A percentile compares a stretch with the other conserved stretches of the same genome.
phyloP scores from a whole-genome alignment of 2,888 invertebrate species.

The Glomeris marginata region DNA sequence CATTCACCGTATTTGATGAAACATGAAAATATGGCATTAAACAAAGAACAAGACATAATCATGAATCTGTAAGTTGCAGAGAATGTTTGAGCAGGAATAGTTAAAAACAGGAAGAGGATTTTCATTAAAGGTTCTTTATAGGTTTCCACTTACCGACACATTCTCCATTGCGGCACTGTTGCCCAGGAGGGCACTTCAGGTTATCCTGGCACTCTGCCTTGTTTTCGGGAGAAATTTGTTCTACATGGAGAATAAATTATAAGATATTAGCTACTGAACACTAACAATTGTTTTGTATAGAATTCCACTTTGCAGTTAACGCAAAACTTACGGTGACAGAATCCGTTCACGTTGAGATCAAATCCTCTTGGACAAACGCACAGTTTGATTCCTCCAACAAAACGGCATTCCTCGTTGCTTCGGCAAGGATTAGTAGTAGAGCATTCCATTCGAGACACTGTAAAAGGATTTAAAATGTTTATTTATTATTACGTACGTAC shows the following conservation, averaged over 20 bases:
- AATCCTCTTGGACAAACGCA: slow-evolving; percentile 88
- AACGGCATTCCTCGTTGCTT: slow-evolving; percentile 44
- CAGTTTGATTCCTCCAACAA: slow-evolving; percentile 68
- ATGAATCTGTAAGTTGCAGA: too few relatives aligned
- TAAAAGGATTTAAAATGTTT: neutral
- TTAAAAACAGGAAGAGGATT: too few relatives aligned
- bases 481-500: neutral
- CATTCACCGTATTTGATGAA: too few relatives aligned
- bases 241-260: neutral
- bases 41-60: too few relatives aligned
- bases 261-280: too few relatives aligned
- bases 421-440: slow-evolving; percentile 17
- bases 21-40: too few relatives aligned
- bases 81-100: too few relatives aligned
- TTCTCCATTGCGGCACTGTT: slow-evolving; percentile 55
- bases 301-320: too few relatives aligned
- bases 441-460: slow-evolving; percentile 10
- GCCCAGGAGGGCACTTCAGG: slow-evolving; percentile 61
- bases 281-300: too few relatives aligned
- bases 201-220: neutral
- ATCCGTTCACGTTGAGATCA: slow-evolving; percentile 55
- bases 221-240: neutral
- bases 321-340: slow-evolving; percentile 47
- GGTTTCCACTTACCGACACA: slow-evolving; percentile 33
- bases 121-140: neutral